A percentile compares a stretch with the other conserved stretches of the same genome.
These are phyloP conservation scores for Pseudolaguvia tuberculata DNA, from an alignment of 2,113 vertebrate species.

Conservation along the genomic window DNA sequence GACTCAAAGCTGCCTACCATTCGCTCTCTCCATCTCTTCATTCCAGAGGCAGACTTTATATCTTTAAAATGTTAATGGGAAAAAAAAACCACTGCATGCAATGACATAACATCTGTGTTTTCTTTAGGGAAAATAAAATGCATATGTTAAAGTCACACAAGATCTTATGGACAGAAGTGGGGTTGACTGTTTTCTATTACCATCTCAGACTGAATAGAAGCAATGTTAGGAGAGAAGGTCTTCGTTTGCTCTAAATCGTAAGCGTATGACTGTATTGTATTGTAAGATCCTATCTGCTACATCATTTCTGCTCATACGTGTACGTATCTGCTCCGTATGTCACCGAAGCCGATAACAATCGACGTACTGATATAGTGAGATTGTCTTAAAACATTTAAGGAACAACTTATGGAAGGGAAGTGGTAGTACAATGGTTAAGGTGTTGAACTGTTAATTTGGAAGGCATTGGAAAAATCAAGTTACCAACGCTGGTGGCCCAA, in stretches of 20 bases:
- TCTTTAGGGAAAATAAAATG: neutral
- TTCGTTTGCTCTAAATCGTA: neutral
- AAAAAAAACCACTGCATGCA: neutral
- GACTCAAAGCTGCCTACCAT: slow-evolving; percentile 21
- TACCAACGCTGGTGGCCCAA: too few species aligned
- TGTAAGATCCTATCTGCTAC: neutral
- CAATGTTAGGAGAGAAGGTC: neutral
- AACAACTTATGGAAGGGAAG: too few species aligned
- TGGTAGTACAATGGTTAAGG: too few species aligned
- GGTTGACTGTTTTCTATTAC: neutral
- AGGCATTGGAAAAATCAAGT: too few species aligned
- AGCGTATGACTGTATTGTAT: neutral
- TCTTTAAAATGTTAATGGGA: neutral
- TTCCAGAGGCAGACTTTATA: slow-evolving; percentile 11
- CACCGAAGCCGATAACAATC: neutral
- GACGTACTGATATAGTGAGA: neutral
- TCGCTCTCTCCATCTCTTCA: slow-evolving; percentile 6
- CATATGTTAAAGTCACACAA: neutral
- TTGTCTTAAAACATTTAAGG: neutral
- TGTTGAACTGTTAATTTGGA: too few species aligned
- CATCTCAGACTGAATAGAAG: neutral
- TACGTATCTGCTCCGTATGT: neutral
- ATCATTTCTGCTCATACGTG: neutral
- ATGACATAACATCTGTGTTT: neutral
- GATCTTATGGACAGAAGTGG: neutral